Percentiles rank a stretch among this genome's conserved stretches.
Evolutionary conservation across 53 echinoderm and acorn worm species (phyloP).

Genomic region (Henricia sp.): DNA sequence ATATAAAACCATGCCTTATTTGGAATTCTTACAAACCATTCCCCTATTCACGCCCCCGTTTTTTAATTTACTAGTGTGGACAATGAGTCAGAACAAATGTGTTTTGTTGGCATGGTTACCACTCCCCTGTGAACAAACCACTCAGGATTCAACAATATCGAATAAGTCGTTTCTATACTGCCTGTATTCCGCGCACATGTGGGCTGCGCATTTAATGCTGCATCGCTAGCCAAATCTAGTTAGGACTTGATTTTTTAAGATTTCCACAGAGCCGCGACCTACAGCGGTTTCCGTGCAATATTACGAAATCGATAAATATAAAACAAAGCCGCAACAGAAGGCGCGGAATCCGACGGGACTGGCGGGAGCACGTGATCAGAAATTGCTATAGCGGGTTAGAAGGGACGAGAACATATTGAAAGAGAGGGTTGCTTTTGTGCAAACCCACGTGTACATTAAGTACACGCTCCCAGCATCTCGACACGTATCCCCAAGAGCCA

Average conservation of each 20-base stretch:
- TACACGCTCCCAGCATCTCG: not conserved
- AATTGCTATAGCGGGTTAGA: not conserved
- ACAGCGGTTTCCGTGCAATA: conserved; percentile 14
- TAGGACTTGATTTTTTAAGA: conserved; percentile 13
- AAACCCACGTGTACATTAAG: not conserved
- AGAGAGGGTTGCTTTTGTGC: not conserved
- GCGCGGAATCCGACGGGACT: conserved; percentile 28
- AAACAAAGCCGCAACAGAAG: not conserved
- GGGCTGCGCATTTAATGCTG: too few relatives aligned
- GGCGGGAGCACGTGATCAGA: conserved; percentile 34
- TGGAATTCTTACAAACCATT: too few relatives aligned
- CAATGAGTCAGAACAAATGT: too few relatives aligned
- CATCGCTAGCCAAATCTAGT: conserved; percentile 22
- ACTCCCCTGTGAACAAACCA: too few relatives aligned
- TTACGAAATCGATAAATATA: conserved; percentile 21
- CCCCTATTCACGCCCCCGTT: too few relatives aligned
- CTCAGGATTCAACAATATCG: too few relatives aligned
- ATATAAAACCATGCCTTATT: too few relatives aligned
- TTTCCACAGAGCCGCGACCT: not conserved
- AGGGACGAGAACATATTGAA: not conserved
- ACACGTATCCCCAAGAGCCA: not conserved
- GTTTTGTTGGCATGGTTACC: too few relatives aligned
- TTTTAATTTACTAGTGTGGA: too few relatives aligned
- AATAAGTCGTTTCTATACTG: too few relatives aligned
- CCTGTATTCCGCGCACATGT: too few relatives aligned